Base-by-base conservation (phyloP, 2,113 vertebrate species). In the Vulpes lagopus region DNA sequence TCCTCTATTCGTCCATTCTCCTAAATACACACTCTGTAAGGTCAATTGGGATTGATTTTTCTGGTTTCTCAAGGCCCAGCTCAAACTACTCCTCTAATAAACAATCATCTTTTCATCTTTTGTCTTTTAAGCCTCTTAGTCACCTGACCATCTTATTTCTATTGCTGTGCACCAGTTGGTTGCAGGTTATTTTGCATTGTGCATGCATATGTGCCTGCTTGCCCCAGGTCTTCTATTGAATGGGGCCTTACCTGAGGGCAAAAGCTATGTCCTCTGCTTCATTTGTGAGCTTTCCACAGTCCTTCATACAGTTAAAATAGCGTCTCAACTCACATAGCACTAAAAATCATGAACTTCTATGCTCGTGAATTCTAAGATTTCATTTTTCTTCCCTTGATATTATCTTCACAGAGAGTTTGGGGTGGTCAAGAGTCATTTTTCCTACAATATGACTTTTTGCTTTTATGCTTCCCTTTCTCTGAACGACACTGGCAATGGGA, bases 151-250 rank as follows among this genome's bases (percentile, higher is more conserved):
- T 81, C 43, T 89, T 59, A 95, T 90, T 96, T 96, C 32, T 96
- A 60, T 95, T 96, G 96, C 67, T 95, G 83, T 84, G 78, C 27
- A 92, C 95, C 65, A 91, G 64, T 94, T 92, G 89, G 74, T 30
- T 94, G n/a, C n/a, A 64, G 57, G n/a, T 49, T 91, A 82, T 73
- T 92, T 93, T 96, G 85, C 53, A 57, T 73, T 43, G 22, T 80
- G 4, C 43, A 38, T 67, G 55, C 67, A 49, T 88, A 23, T 80
- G 25, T 55, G 43, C 8, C 35, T 49, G 15, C 55, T 96, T 94
- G 64, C 91, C 85, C 30, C 9, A 67, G 78, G 20, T 89, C 38
- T 95, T 25, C 6, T 67, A 30, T 74, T 89, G 93, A 86, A 95
- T 8, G 51, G 89, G 35, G 83, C 78, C 55, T 62, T 84, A 73